Base-by-base conservation (phyloP, 53 echinoderm and acorn worm genomes). In the Hippasteria phrygiana region DNA sequence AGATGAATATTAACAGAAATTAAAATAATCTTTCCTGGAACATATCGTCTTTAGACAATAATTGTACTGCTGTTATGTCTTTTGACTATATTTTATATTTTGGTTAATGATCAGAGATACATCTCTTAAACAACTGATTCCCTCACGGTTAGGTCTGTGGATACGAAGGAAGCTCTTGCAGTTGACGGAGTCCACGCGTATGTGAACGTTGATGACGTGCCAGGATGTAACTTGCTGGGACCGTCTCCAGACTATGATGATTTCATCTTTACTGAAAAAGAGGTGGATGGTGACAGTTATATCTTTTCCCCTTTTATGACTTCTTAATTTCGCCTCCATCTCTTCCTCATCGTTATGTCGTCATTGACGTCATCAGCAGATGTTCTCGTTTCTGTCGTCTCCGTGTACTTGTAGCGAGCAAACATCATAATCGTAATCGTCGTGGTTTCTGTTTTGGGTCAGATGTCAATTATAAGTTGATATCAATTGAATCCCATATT, bases 151-250 rank as follows among this genome's bases (percentile, higher is more conserved):
- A 96, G 96, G 33, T 94, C 92, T 11, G 76, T 96, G 42, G 94
- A 96, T 75, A 70, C 88, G 2, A 45, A 84, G 37, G 88, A 71
- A 38, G 94, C 96, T 14, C 34, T 94, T 37, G 62, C 90, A 5
- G 29, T 96, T 37, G 80, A 85, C 7, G 96, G 96, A 36, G 96
- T 96, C 12, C 89, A 93, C 62, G 77, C 90, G 28, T 88, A 89
- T 51, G 78, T 96, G 5, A 87, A 62, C 13, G 63, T 70, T 16
- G 80, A 78, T 26, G 96, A 96, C 67, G 91, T 96, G 20, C 71
- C 91, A 5, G 96, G 94, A 13, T 48, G 55, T 34, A 96, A 96
- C 56, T 53, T 47, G 18, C 47, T 90, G 4, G 90, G 90, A 41
- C 31, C 78, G 8, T 78, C 78, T 27, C 38, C 36, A 26, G 26